A percentile compares a stretch with the other conserved stretches of the same genome.
These are phyloP conservation scores for Eupithecia tripunctaria DNA, from an alignment of 2,888 invertebrate genomes.

Conservation along the genomic window DNA sequence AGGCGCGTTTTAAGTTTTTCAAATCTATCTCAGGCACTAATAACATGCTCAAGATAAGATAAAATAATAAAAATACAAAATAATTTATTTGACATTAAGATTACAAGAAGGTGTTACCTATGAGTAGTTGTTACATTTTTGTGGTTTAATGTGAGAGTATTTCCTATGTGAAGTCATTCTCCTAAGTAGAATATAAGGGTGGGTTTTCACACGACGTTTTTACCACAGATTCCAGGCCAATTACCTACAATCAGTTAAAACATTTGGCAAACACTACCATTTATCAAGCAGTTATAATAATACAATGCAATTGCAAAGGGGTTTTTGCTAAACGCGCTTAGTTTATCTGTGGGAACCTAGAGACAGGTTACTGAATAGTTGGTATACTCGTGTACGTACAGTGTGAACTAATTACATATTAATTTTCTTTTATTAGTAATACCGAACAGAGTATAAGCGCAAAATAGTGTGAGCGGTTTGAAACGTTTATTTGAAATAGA, in stretches of 20 bases:
- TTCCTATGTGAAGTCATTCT: too few species aligned
- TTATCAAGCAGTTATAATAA: neutral
- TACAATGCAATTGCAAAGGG: neutral
- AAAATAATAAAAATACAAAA: neutral
- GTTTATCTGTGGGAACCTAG: constrained; percentile 2
- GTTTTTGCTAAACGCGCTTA: constrained; percentile 6
- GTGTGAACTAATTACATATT: neutral
- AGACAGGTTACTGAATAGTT: neutral
- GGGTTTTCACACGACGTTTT: neutral
- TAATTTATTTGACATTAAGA: too few species aligned
- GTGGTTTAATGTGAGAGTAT: too few species aligned
- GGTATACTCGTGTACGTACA: too few species aligned
- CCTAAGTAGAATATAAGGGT: neutral
- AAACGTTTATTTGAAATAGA: too few species aligned
- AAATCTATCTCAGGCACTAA: too few species aligned
- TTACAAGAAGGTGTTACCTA: too few species aligned
- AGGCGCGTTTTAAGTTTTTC: too few species aligned
- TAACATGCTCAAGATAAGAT: too few species aligned
- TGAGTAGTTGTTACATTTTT: too few species aligned
- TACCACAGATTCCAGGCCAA: constrained; percentile 6
- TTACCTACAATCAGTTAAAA: constrained; percentile 9
- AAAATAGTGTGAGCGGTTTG: neutral
- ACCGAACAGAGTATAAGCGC: neutral
- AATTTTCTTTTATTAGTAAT: too few species aligned
- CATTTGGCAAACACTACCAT: neutral